Evolutionary conservation across 2,888 invertebrate genomes (phyloP), one percentile per base, ranked within the genome.

Genomic region (Microctonus hyperodae): DNA sequence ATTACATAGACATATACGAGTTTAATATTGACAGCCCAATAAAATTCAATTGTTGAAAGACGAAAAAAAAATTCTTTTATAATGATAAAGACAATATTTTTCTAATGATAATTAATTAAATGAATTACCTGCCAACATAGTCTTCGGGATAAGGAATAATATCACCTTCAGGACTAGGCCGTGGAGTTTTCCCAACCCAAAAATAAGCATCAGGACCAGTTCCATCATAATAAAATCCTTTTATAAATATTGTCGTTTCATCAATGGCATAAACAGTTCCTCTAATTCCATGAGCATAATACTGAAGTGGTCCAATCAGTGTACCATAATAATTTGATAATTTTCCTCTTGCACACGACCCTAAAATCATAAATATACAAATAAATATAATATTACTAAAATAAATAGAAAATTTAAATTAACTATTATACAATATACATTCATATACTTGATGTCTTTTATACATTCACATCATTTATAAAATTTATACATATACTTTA

Each of bases 191-290:
- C 13, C 95, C 95, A 68, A 94, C 92, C 95, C 95, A 96, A 87
- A 96, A 96, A 86, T 91, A 94, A 0, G 95, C 94, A 81, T 93
- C 94, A 69, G 95, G 94, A 9, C 92, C 95, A 7, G 91, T 91
- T 50, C 96, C 96, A 79, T 95, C 95, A 82, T 96, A 96, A 53
- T 90, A 91, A 85, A 96, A 96, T 50, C 91, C 92, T 78, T 92
- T 91, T 77, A 96, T 91, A 86, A 92, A 95, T 69, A 96, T 88
- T 20, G 95, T 96, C 79, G 88, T 90, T 81, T 96, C 95, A 81
- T 96, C 96, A 6, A 95, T 93, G 0, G 94, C 95, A 85, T 93
- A 96, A 31, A 92, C 93, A 1, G 89, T 89, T 35, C 96, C 96
- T 74, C 88, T 88, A 74, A 95, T 92, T 70, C 91, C 92, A 81